These are phyloP conservation scores for Cirrhinus molitorella DNA, from an alignment of 2,797 vertebrate species.

Conservation along the genomic window DNA sequence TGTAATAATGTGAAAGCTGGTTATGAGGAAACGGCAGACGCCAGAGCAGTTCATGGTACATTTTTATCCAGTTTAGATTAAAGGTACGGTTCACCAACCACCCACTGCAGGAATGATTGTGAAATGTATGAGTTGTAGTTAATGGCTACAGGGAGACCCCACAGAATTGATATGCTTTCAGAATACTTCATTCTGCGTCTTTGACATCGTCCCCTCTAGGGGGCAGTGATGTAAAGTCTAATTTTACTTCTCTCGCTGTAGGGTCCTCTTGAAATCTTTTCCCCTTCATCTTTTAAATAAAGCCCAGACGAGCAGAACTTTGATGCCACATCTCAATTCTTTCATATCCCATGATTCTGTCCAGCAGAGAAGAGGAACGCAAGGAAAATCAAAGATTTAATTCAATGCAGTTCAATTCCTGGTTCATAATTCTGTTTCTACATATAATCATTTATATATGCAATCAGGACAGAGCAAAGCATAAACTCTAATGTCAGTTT, in stretches of 20 bases:
- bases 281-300: conserved; percentile 33
- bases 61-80: conserved; percentile 66
- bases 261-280: background rate
- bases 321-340: background rate
- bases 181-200: conserved; percentile 3
- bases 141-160: conserved; percentile 35
- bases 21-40: conserved; percentile 43
- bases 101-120: conserved; percentile 50
- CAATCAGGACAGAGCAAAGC: background rate
- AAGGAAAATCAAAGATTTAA: background rate
- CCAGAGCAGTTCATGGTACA: conserved; percentile 63
- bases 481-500: background rate
- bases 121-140: conserved; percentile 39
- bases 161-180: conserved; percentile 14
- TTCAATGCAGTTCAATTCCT: background rate
- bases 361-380: conserved; percentile 3
- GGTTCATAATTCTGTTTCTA: background rate
- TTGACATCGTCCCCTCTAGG: background rate
- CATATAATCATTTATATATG: background rate
- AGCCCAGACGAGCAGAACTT: conserved; percentile 11
- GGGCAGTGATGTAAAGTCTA: background rate
- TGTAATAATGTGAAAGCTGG: conserved; percentile 56
- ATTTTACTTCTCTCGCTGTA: conserved; percentile 4
- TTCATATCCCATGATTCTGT: conserved; percentile 7
- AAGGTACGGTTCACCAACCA: conserved; percentile 55